A percentile compares a stretch with the other conserved stretches of the same genome.
phyloP scores from a whole-genome alignment of 2,797 vertebrate genomes.

The Rhynchonycteris naso region DNA sequence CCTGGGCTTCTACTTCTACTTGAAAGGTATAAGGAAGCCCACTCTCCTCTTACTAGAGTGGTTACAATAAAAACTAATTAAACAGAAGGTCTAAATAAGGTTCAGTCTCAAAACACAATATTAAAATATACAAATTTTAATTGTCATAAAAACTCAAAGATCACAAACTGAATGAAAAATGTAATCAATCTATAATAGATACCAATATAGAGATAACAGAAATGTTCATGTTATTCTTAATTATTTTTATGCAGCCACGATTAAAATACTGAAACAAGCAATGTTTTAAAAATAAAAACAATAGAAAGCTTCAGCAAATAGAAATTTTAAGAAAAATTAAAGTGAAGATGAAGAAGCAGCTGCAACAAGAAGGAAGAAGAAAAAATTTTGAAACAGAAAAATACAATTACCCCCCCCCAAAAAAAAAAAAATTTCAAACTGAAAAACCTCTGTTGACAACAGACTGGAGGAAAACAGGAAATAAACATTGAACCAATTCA shows the following conservation, averaged over 20 bases:
- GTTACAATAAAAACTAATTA: not conserved
- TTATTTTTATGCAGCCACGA: not conserved
- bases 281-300: not conserved
- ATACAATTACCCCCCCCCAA: too few species aligned
- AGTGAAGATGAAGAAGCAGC: not conserved
- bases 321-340: not conserved
- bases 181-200: not conserved
- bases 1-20: not conserved
- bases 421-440: not conserved
- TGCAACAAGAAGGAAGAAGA: not conserved
- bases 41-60: not conserved
- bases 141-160: not conserved
- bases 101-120: not conserved
- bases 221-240: not conserved
- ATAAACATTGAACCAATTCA: not conserved
- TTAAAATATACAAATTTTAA: not conserved
- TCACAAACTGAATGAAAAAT: not conserved
- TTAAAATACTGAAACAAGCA: not conserved
- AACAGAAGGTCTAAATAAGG: not conserved
- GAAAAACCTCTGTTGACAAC: not conserved
- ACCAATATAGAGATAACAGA: not conserved
- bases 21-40: not conserved
- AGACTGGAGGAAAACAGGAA: not conserved
- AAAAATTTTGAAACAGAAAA: not conserved
- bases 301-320: not conserved